Evolutionary conservation across 1,140 invertebrate genomes (phyloP), one percentile per base, ranked within the genome.

Genomic region (Magallana ariakensis): DNA sequence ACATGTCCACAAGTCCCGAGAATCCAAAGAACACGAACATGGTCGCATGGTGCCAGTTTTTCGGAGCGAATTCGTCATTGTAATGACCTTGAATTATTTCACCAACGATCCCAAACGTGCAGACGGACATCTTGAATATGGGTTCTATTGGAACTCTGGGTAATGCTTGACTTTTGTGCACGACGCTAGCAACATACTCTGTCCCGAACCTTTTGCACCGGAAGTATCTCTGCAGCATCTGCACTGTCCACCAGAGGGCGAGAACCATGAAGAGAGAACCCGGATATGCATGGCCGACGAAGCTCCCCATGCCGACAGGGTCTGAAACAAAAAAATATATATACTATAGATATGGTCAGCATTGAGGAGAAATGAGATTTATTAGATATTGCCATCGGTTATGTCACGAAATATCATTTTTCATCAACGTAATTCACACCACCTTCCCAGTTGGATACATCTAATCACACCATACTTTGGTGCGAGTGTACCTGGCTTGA

Each of bases 1-100:
- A 85, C 2, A 96, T 88, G 80, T 95, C 95, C 11, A 95, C 60
- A 1, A 95, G 85, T 16, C 94, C 94, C 54, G 93, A 93, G 0
- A 96, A 57, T 9, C 93, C 94, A 87, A 95, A 96, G 89, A 95
- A 94, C 88, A 94, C 93, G 90, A 94, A 96, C 95, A 96, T 96
- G 13, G 95, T 95, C 15, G 95, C 94, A 88, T 96, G 95, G 85
- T 95, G 95, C 46, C 90, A 92, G 87, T 95, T 95, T 53, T 92
- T 93, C 4, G 86, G 70, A 3, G 46, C 62, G 26, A 88, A 86
- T 56, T 83, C 53, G 10, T 83, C 60, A 53, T 84, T 82, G 19
- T 70, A 19, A 55, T 60, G 83, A 81, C 89, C 88, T 60, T 85
- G 84, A 53, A 66, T 75, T 10, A 88, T 84, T 81, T 90, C 89